Evolutionary conservation across 2,113 vertebrate genomes (phyloP).

Genomic region (Anseranas semipalmata): DNA sequence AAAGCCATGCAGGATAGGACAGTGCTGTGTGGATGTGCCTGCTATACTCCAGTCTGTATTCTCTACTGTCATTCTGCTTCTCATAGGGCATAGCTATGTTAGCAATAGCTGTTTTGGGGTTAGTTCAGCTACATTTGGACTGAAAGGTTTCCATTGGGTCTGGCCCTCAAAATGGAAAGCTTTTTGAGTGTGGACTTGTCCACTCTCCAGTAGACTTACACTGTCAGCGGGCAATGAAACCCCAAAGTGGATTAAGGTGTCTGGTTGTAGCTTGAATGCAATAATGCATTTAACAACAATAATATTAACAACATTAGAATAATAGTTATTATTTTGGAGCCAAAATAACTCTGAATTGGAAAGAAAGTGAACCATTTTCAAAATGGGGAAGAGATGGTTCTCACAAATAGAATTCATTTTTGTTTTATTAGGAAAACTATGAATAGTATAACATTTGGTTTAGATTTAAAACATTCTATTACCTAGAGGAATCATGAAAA

Average conservation of each 20-base stretch:
- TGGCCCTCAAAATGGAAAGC: not conserved
- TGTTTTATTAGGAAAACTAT: not conserved
- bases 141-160: not conserved
- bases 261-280: not conserved
- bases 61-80: not conserved
- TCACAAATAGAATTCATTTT: not conserved
- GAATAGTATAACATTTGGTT: not conserved
- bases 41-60: not conserved
- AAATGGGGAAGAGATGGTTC: not conserved
- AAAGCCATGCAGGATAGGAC: too few relatives aligned
- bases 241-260: not conserved
- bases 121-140: not conserved
- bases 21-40: too few relatives aligned
- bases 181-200: not conserved
- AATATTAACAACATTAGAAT: not conserved
- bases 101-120: not conserved
- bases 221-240: not conserved
- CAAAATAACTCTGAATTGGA: not conserved
- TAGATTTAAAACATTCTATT: not conserved
- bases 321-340: not conserved
- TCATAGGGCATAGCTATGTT: not conserved
- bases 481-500: not conserved
- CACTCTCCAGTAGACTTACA: not conserved
- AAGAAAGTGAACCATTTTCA: not conserved
- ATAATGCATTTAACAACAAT: not conserved